Evolutionary conservation across 2,113 vertebrate species (phyloP), one percentile per base, ranked within the genome.

Genomic region (Salvator merianae): DNA sequence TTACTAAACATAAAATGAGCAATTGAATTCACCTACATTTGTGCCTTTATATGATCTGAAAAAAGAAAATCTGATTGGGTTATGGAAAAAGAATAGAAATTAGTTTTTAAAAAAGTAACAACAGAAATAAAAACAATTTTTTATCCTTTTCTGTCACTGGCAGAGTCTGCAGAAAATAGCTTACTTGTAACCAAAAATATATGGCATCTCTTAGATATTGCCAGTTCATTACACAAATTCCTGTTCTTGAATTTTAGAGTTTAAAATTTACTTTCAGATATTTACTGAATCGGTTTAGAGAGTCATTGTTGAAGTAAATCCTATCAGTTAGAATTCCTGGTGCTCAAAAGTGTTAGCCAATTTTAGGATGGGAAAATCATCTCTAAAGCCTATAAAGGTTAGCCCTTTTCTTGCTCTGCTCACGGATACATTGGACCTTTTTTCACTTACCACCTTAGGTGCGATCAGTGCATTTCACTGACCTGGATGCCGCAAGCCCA

Each of bases 151-250:
- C 70, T 83, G n/a, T n/a, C n/a, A n/a, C n/a, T n/a, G 81, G 40
- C 76, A 43, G 30, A 74, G 74, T 81, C 85, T 92, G 34, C 68
- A 91, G 3, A 81, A 77, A 85, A 81, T 40, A 93, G 79, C 6
- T 85, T 91, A 55, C 89, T 86, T 92, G 71, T 81, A 77, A 73
- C 79, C 75, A 8, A 81, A 83, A 84, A 73, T 83, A 55, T 84
- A 83, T 83, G 86, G 72, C 62, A 86, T 7, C 0, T 83, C 79
- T 87, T 77, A 86, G 32, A 81, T 86, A 81, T 1, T 0, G 0
- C 18, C 12, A 50, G 62, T 90, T 34, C 80, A 1, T 68, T 87
- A 80, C 86, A 30, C 79, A 0, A 77, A 84, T 88, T 69, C 84
- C 2, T 69, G 75, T 55, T 75, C 5, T 84, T 91, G 0, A 1